A percentile compares a stretch with the other conserved stretches of the same genome.
phyloP scores from a whole-genome alignment of 2,113 vertebrate species.

The Callorhinus ursinus region DNA sequence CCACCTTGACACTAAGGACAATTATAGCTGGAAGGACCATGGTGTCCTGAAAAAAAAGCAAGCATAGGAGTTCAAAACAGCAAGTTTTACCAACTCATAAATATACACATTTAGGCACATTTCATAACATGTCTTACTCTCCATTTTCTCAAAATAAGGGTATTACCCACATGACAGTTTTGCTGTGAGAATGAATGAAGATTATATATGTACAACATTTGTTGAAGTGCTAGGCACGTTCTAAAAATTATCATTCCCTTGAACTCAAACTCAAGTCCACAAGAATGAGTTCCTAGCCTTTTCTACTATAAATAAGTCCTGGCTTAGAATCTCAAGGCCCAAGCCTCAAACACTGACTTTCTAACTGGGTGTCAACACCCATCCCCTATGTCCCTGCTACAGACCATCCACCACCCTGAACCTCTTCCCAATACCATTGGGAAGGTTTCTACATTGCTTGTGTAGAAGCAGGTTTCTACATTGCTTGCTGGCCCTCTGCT shows the following conservation, averaged over 20 bases:
- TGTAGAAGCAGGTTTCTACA: not conserved
- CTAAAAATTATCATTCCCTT: not conserved
- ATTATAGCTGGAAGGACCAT: not conserved
- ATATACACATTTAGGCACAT: not conserved
- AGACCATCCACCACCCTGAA: not conserved
- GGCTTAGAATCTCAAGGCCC: not conserved
- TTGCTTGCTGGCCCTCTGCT: not conserved
- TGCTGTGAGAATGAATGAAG: not conserved
- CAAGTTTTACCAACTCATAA: not conserved
- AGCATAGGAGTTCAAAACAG: not conserved
- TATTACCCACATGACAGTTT: not conserved
- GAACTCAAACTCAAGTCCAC: not conserved
- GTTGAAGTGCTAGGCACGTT: not conserved
- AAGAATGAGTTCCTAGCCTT: not conserved
- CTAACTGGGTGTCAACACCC: no score
- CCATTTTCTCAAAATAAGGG: not conserved
- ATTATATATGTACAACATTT: not conserved
- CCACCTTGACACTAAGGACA: not conserved
- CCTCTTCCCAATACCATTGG: not conserved
- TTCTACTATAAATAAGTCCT: not conserved
- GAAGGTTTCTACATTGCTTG: not conserved
- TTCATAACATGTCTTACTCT: not conserved
- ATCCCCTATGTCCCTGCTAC: fast-evolving
- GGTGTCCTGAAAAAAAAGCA: not conserved
- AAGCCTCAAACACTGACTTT: not conserved